Conservation (phyloP, 2,888 invertebrate genomes). For the Abscondita cerata region DNA sequence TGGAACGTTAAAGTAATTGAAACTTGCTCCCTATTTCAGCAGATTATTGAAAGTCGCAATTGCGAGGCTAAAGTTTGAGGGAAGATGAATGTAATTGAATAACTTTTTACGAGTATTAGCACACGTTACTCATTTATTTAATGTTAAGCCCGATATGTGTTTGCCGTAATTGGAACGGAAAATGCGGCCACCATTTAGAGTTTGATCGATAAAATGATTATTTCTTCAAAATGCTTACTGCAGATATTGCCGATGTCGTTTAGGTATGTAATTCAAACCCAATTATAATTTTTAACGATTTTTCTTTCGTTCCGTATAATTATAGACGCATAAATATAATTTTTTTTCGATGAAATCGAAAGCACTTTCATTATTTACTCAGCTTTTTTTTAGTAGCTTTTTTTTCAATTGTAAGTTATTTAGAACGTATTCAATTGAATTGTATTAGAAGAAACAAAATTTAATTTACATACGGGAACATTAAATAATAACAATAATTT, state of each 20-base stretch:
- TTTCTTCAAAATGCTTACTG: constrained; percentile 26
- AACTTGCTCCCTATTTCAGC: constrained; percentile 47
- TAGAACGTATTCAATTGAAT: too few species aligned
- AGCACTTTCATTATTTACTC: too few species aligned
- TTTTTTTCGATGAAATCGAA: too few species aligned
- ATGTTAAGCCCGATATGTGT: constrained; percentile 33
- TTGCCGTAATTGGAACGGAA: constrained; percentile 38
- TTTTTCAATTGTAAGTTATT: too few species aligned
- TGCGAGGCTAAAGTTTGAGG: constrained; percentile 33
- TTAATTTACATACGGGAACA: too few species aligned
- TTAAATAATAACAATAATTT: too few species aligned
- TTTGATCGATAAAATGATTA: constrained; percentile 37
- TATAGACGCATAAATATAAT: too few species aligned
- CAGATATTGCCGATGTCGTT: constrained; percentile 11
- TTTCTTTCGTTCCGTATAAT: too few species aligned
- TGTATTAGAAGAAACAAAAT: too few species aligned
- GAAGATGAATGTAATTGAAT: constrained; percentile 37
- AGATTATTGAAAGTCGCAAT: constrained; percentile 47
- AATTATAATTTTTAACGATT: too few species aligned
- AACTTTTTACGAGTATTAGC: constrained; percentile 37
- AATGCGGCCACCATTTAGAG: constrained; percentile 32
- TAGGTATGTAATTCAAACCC: too few species aligned
- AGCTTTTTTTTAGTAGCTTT: too few species aligned
- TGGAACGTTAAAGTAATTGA: constrained; percentile 47
- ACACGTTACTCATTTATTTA: constrained; percentile 34